These are phyloP conservation scores for Deilephila porcellus DNA, from an alignment of 2,888 invertebrate species.

Conservation along the genomic window DNA sequence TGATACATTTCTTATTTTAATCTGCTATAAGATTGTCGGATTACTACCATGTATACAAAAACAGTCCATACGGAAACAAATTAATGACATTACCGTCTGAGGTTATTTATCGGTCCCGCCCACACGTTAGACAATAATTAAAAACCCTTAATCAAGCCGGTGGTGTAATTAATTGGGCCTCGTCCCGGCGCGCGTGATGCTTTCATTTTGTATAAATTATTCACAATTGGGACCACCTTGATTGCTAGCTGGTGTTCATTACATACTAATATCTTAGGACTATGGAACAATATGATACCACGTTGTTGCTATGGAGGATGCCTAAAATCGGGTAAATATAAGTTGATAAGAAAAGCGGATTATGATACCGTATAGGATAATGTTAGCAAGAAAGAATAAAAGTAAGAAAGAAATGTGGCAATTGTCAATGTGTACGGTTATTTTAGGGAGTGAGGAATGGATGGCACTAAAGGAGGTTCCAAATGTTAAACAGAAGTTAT, in stretches of 20 bases:
- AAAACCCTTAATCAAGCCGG: background rate
- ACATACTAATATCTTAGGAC: background rate
- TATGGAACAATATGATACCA: background rate
- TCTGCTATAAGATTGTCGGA: background rate
- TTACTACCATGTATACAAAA: background rate
- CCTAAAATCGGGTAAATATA: too few relatives aligned
- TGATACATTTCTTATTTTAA: background rate
- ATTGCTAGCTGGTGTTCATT: slow-evolving; percentile 18
- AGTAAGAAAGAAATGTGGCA: too few relatives aligned
- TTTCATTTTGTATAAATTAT: slow-evolving; percentile 12
- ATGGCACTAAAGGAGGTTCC: too few relatives aligned
- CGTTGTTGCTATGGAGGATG: too few relatives aligned
- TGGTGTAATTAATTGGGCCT: slow-evolving; percentile 14
- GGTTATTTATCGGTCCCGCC: slow-evolving; percentile 20
- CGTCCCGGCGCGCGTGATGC: background rate
- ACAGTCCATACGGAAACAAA: slow-evolving; percentile 1
- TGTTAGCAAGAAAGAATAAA: too few relatives aligned
- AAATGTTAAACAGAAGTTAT: too few relatives aligned
- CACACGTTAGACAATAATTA: slow-evolving; percentile 22
- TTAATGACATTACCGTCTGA: slow-evolving; percentile 15
- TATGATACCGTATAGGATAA: too few relatives aligned
- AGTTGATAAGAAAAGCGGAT: too few relatives aligned
- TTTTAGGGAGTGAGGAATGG: too few relatives aligned
- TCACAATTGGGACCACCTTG: slow-evolving; percentile 28
- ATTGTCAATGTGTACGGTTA: too few relatives aligned